Evolutionary conservation across 2,797 vertebrate genomes (phyloP).

Genomic region (Moxostoma hubbsi): DNA sequence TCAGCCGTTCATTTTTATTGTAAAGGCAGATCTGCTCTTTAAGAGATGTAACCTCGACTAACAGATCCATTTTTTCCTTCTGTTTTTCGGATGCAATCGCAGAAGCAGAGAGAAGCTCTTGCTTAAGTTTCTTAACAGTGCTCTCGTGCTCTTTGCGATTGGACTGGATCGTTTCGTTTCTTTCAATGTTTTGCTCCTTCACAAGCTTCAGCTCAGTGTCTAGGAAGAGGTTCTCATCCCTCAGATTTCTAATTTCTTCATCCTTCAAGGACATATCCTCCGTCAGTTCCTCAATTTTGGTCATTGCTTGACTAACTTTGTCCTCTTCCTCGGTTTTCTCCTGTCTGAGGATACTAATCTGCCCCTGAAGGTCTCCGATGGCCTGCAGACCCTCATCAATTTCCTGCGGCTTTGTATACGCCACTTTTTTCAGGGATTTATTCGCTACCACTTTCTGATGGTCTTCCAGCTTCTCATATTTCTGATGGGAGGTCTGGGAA

Average conservation of each 20-base stretch:
- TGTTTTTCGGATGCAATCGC: conserved; percentile 27
- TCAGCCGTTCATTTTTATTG: conserved; percentile 62
- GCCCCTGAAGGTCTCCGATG: conserved; percentile 69
- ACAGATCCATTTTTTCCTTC: conserved; percentile 59
- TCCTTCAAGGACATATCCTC: conserved; percentile 3
- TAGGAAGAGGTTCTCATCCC: conserved; percentile 4
- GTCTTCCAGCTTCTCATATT: conserved; percentile 68
- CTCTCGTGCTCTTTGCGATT: conserved; percentile 27
- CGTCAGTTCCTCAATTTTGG: not conserved
- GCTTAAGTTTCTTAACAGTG: conserved; percentile 41
- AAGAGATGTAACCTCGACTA: conserved; percentile 60
- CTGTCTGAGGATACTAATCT: conserved; percentile 71
- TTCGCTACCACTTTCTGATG: conserved; percentile 72
- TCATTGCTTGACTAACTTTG: conserved; percentile 1
- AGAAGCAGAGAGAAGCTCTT: conserved; percentile 14
- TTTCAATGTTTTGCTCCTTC: conserved; percentile 34
- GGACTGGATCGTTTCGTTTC: conserved; percentile 20
- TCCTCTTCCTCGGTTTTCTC: conserved; percentile 74
- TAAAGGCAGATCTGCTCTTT: conserved; percentile 60
- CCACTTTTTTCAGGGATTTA: conserved; percentile 67
- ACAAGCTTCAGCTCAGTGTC: conserved; percentile 1
- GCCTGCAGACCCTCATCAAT: conserved; percentile 63
- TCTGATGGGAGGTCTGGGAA: conserved; percentile 69
- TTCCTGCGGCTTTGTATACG: conserved; percentile 58
- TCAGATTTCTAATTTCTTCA: conserved; percentile 27